Conservation (phyloP, 2,797 vertebrate genomes). For the Rachycentron canadum region DNA sequence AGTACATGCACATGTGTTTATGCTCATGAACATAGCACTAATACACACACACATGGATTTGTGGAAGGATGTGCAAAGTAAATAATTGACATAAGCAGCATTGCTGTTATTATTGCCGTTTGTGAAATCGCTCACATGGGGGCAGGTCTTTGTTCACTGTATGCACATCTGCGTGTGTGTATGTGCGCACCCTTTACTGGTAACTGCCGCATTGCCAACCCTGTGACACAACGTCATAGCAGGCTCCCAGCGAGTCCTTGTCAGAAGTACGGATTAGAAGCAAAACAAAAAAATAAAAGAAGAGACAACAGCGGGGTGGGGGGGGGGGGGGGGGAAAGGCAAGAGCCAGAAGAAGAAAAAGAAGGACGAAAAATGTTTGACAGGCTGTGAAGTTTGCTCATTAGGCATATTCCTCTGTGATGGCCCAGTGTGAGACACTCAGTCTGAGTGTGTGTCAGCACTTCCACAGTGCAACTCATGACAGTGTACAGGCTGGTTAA, state of each 20-base stretch:
- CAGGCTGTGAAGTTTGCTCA: slow-evolving; percentile 63
- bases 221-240: slow-evolving; percentile 51
- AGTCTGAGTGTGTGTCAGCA: slow-evolving; percentile 46
- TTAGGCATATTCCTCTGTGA: slow-evolving; percentile 56
- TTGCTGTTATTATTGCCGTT: slow-evolving; percentile 77
- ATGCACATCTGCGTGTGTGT: slow-evolving; percentile 24
- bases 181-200: slow-evolving; percentile 68
- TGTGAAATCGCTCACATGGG: slow-evolving; percentile 75
- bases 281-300: slow-evolving; percentile 32
- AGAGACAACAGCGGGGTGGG: slow-evolving; percentile 4
- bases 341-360: slow-evolving; percentile 27
- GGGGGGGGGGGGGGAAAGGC: neutral
- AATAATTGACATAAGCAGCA: slow-evolving; percentile 67
- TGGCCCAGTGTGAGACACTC: slow-evolving; percentile 36
- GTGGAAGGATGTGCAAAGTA: slow-evolving; percentile 63
- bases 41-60: slow-evolving; percentile 18
- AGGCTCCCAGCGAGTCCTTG: slow-evolving; percentile 53
- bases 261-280: slow-evolving; percentile 55
- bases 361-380: slow-evolving; percentile 35
- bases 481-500: slow-evolving; percentile 19
- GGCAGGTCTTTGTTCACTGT: slow-evolving; percentile 65
- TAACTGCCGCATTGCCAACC: slow-evolving; percentile 67
- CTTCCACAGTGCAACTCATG: slow-evolving; percentile 22
- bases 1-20: slow-evolving; percentile 13
- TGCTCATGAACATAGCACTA: slow-evolving; percentile 20